Base-by-base conservation (phyloP, 2,797 vertebrate genomes). In the Channa striata region DNA sequence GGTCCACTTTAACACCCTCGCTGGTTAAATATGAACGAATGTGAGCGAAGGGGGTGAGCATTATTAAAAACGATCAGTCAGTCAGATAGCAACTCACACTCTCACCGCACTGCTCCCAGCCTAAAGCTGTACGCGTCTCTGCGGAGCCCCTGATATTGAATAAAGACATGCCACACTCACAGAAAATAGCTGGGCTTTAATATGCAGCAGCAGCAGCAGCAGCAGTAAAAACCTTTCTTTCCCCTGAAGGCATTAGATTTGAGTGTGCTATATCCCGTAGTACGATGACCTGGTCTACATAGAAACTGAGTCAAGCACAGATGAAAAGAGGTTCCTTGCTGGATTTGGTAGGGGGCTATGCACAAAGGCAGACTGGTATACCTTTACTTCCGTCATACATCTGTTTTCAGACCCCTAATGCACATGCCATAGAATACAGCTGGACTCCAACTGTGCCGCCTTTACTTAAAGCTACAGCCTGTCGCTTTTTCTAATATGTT, bases 61-160 rank as follows among this genome's bases (percentile, higher is more conserved):
- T 91, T 84, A 90, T 91, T 89, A 87, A 87, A 88, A 90, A 89
- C 84, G 11, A 90, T 90, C 86, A 86, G 76, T 89, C 87, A 87
- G 85, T 87, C 82, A 82, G 69, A 84, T 72, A 74, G 70, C 60
- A 85, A 46, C 83, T 81, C 77, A 61, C 57, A 65, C 65, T 65
- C 56, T 61, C 65, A 60, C 54, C 42, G 8, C 72, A n/a, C 62
- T 14, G 58, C 80, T 74, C 67, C 78, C 85, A 82, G 80, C 82
- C 85, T 54, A 54, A 77, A 90, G 84, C 89, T 59, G 23, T 64
- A 56, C 60, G 39, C 40, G 74, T 84, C 72, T 86, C 84, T 50
- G 47, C n/a, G 77, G 84, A 89, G 62, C 23, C 12, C 34, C 63
- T 64, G 74, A 84, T 81, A 58, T 77, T 83, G 77, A 89, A 85